Conservation (phyloP, 2,888 invertebrate genomes). For the Leptinotarsa haldemani region DNA sequence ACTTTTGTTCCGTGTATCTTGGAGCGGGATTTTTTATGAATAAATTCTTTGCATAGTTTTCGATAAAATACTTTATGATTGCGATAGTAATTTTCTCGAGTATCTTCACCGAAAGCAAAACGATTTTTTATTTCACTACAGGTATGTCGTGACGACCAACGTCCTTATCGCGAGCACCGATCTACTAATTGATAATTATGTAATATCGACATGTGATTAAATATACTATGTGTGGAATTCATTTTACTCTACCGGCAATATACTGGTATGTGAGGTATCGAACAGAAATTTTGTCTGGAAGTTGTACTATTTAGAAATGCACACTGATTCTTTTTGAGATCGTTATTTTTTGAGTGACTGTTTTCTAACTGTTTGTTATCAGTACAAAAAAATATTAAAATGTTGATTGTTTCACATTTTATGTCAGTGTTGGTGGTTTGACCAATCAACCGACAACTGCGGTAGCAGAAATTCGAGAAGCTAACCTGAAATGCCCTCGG, state of each 20-base stretch:
- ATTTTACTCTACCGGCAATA: conserved; percentile 29
- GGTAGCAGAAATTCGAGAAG: too few species aligned
- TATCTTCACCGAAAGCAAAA: conserved; percentile 21
- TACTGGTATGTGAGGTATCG: conserved; percentile 23
- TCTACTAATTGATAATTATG: conserved; percentile 38
- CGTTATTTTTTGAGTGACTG: background rate
- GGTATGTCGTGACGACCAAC: conserved; percentile 29
- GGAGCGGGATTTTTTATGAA: background rate
- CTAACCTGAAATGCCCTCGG: too few species aligned
- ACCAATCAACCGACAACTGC: too few species aligned
- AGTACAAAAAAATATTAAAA: too few species aligned
- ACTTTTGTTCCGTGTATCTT: background rate
- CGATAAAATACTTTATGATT: conserved; percentile 22
- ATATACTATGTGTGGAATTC: conserved; percentile 25
- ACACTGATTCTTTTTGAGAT: background rate
- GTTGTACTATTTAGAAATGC: conserved; percentile 23
- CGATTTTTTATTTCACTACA: conserved; percentile 7
- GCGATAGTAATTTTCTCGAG: conserved; percentile 20
- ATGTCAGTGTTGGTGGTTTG: too few species aligned
- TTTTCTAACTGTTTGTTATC: background rate
- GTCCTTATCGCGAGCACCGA: conserved; percentile 32
- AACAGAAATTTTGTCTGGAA: conserved; percentile 27
- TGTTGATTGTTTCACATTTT: too few species aligned
- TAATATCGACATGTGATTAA: conserved; percentile 33
- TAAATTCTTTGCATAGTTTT: conserved; percentile 20